phyloP scores from a whole-genome alignment of 2,797 vertebrate species.

The Ataeniobius toweri region DNA sequence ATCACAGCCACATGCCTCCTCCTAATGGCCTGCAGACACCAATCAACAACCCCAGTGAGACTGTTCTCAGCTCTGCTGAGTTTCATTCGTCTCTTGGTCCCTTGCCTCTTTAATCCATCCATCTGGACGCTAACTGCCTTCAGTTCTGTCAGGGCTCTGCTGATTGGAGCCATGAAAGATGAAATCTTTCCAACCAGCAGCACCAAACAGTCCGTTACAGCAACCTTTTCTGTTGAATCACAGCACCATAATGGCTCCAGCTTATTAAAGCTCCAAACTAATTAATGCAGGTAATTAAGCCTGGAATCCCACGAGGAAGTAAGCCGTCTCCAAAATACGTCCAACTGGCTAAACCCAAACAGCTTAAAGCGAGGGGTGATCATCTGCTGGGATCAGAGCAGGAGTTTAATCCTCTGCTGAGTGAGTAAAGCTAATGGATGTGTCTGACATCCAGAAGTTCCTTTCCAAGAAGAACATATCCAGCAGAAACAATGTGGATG shows the following conservation, averaged over 20 bases:
- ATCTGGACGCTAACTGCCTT: not conserved
- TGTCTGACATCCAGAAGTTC: conserved; percentile 13
- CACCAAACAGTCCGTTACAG: not conserved
- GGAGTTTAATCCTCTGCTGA: conserved; percentile 46
- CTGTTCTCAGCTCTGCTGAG: conserved; percentile 5
- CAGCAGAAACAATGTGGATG: not conserved
- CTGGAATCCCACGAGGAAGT: conserved; percentile 56
- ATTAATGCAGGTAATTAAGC: conserved; percentile 79
- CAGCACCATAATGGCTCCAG: conserved; percentile 11
- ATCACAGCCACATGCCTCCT: not conserved
- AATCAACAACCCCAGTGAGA: conserved; percentile 41
- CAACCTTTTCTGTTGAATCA: conserved; percentile 58
- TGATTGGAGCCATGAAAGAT: too few species aligned
- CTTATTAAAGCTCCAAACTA: conserved; percentile 70
- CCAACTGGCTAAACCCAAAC: conserved; percentile 55
- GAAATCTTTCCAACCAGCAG: too few species aligned
- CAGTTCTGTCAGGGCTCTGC: conserved; percentile 5
- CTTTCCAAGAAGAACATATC: not conserved
- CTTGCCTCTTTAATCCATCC: conserved; percentile 18
- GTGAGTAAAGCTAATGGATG: conserved; percentile 14
- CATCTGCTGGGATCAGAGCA: conserved; percentile 64
- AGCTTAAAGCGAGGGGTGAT: conserved; percentile 56
- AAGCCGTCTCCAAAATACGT: conserved; percentile 43
- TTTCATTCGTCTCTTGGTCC: conserved; percentile 37
- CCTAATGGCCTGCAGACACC: conserved; percentile 41